Evolutionary conservation across 2,797 vertebrate genomes (phyloP), one percentile per base, ranked within the genome.

Genomic region (Darevskia nairensis): DNA sequence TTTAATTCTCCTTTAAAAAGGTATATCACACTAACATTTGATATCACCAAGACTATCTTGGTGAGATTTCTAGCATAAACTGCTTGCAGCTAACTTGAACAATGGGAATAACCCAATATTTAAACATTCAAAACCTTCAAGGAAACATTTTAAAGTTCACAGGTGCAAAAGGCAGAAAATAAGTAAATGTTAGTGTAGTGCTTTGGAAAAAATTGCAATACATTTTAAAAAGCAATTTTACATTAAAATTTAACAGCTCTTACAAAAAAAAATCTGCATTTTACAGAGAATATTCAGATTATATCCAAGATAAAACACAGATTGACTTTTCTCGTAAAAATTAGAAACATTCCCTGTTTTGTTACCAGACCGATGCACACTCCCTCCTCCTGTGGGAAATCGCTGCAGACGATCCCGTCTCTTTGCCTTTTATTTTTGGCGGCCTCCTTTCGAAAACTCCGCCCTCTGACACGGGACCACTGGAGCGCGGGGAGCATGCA

Each of bases 291-390:
- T 97, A 97, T 97, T 96, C 88, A 93, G 88, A 95, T 96, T 96
- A 97, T 97, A 97, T 97, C 97, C 97, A 96, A 96, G 90, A 95
- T 97, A 97, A 97, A 97, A 97, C 96, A 97, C 96, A 97, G 97
- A 97, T 97, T 97, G 94, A 91, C 66, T 96, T 88, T 84, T 90
- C 79, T 80, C 93, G 96, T 96, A 96, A 97, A 95, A 95, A 91
- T 93, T 93, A 96, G 92, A 97, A 97, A 96, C 97, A 96, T 97
- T 97, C 97, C 97, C 97, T 97, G 96, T 97, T 97, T 87, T 96
- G 96, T 97, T 97, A 97, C 97, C 97, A 97, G 97, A 97, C 97
- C 96, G 97, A 98, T 98, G 97, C 97, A 98, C 97, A 97, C 97
- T 98, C 97, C 97, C 97, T 97, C 97, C 96, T 97, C 97, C 97